Percentiles rank a stretch among this genome's conserved stretches.
Conservation (phyloP, 1,140 invertebrate species). For the Cherax destructor region DNA sequence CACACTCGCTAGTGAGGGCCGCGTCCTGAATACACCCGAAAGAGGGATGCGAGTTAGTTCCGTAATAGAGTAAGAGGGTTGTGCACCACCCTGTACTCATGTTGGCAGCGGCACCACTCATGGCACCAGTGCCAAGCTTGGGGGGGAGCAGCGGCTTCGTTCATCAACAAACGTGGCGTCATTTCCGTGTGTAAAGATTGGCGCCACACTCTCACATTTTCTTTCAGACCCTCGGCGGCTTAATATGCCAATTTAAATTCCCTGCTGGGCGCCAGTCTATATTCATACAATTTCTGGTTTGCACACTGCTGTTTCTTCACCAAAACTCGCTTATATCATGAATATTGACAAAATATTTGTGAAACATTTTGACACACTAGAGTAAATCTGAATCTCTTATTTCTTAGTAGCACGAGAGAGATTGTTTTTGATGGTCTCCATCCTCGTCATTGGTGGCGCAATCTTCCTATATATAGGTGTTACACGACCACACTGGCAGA, state of each 20-base stretch:
- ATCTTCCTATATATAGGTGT: background rate
- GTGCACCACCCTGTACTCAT: slow-evolving; percentile 4
- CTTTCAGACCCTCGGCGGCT: background rate
- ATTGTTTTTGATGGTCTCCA: background rate
- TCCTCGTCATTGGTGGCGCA: background rate
- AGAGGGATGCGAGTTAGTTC: background rate
- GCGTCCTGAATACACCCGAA: no score
- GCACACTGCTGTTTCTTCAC: background rate
- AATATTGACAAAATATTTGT: background rate
- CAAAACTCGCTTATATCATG: background rate
- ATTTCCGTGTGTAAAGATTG: background rate
- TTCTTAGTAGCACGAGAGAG: background rate
- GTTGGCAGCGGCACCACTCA: slow-evolving; percentile 1
- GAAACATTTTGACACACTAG: background rate
- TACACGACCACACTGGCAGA: background rate
- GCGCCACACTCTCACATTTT: background rate
- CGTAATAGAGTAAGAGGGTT: background rate
- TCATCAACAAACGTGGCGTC: slow-evolving; percentile 10
- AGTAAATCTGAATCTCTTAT: background rate
- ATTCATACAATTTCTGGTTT: background rate
- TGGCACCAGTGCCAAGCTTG: background rate
- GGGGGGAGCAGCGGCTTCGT: background rate
- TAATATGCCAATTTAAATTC: background rate
- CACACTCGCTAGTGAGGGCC: no score
- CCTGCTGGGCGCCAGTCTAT: background rate